Evolutionary conservation across 2,888 invertebrate genomes (phyloP), one percentile per base, ranked within the genome.

Genomic region (Spodoptera picta): DNA sequence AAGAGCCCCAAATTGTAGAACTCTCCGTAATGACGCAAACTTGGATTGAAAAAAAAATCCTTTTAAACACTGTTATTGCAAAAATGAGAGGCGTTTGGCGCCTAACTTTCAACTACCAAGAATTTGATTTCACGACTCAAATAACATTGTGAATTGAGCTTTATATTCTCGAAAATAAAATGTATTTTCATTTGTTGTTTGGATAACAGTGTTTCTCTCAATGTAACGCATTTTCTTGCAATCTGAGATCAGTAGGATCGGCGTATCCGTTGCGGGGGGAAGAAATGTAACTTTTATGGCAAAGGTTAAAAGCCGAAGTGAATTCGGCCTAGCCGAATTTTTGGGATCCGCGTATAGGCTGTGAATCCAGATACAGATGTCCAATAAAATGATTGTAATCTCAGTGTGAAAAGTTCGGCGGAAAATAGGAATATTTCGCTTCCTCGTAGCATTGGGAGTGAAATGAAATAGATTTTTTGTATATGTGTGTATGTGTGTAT

Each of bases 181-280:
- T 67, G 42, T 36, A 41, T 41, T 65, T 53, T 64, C n/a, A 23
- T 42, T 41, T 69, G 58, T 36, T 31, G n/a, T 46, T n/a, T 48
- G 14, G 9, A 48, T 49, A 60, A 54, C 12, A 51, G 58, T 24
- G 54, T 65, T 71, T 54, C 65, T 65, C 86, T 81, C 83, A 88
- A 88, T 84, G 85, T 83, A 83, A 83, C 85, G 81, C 84, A 81
- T 80, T 87, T 85, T 81, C 80, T 83, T 83, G 84, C 84, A 87
- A 89, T 88, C 88, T 88, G 79, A 80, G 83, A 88, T 89, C 89
- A 79, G 82, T 81, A 83, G 72, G 80, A 73, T 60, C 60, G 78
- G 78, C 80, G 83, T 86, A 85, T 87, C 86, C 85, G 83, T 83
- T 81, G 83, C 83, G 79, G 82, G 77, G 80, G 80, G 82, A 77